Evolutionary conservation across 2,113 vertebrate species (phyloP).

Genomic region (Hyperopisus bebe): DNA sequence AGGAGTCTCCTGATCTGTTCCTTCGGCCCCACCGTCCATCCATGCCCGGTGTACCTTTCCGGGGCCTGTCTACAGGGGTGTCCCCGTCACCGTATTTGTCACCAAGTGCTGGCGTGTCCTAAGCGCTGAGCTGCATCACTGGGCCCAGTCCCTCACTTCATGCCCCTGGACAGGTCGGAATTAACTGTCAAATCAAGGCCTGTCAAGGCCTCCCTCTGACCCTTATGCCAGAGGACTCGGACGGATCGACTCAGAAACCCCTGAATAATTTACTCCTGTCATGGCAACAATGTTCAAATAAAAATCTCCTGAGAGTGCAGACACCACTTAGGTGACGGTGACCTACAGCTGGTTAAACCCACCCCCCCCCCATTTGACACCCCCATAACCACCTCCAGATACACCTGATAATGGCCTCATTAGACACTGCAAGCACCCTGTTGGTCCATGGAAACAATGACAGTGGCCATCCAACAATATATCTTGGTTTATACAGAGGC

Average conservation of each 20-base stretch:
- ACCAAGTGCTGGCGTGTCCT: no score
- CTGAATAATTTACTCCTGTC: conserved; percentile 5
- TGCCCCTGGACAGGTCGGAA: not conserved
- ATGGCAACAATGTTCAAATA: not conserved
- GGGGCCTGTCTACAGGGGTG: not conserved
- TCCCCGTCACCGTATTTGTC: not conserved
- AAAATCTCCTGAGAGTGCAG: not conserved
- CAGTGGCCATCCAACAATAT: not conserved
- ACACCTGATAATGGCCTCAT: not conserved
- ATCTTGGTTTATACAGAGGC: not conserved
- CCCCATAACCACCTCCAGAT: not conserved
- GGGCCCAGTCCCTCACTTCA: not conserved
- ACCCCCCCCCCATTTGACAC: not conserved
- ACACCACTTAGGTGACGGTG: not conserved
- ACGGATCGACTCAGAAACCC: not conserved
- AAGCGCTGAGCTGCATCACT: not conserved
- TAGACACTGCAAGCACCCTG: not conserved
- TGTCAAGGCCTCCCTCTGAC: not conserved
- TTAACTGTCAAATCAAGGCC: not conserved
- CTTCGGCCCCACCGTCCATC: no score
- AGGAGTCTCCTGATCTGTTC: not conserved
- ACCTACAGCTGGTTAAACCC: not conserved
- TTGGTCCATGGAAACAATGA: no score
- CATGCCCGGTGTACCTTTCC: not conserved
- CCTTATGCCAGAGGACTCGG: not conserved